phyloP scores from a whole-genome alignment of 2,888 invertebrate species.

The Pseudanteris insignis region DNA sequence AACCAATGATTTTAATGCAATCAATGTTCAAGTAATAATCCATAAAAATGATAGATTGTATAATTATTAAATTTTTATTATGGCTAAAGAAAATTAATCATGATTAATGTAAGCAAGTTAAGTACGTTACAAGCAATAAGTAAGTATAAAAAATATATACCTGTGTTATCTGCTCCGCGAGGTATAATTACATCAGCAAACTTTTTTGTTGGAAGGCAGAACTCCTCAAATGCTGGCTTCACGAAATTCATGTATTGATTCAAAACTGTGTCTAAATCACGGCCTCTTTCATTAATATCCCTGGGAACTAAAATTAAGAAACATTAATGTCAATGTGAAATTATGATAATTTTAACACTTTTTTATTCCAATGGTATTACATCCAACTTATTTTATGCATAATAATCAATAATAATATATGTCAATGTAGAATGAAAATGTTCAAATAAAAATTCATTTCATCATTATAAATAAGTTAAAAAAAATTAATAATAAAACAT shows the following conservation, averaged over 20 bases:
- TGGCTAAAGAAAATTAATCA: background rate
- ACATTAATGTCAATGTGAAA: too few species aligned
- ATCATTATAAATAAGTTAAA: too few species aligned
- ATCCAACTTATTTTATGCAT: too few species aligned
- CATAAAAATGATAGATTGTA: background rate
- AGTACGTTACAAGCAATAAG: background rate
- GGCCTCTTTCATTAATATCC: constrained; percentile 93
- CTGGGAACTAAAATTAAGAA: constrained; percentile 84
- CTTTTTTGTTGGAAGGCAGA: constrained; percentile 98
- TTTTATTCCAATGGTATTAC: too few species aligned
- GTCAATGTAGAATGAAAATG: too few species aligned
- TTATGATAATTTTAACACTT: too few species aligned
- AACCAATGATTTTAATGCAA: too few species aligned
- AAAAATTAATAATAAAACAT: constrained; percentile 1
- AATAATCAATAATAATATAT: too few species aligned
- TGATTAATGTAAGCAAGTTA: background rate
- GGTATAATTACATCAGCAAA: constrained; percentile 99
- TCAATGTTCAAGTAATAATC: too few species aligned
- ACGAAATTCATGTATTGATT: constrained; percentile 98
- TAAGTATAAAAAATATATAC: constrained; percentile 72
- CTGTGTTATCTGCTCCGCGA: constrained; percentile 95
- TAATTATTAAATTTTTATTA: background rate
- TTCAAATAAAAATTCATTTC: too few species aligned
- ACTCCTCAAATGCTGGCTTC: constrained; percentile 99
- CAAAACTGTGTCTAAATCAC: constrained; percentile 93